phyloP scores from a whole-genome alignment of 2,797 vertebrate species.

The Trematomus bernacchii region DNA sequence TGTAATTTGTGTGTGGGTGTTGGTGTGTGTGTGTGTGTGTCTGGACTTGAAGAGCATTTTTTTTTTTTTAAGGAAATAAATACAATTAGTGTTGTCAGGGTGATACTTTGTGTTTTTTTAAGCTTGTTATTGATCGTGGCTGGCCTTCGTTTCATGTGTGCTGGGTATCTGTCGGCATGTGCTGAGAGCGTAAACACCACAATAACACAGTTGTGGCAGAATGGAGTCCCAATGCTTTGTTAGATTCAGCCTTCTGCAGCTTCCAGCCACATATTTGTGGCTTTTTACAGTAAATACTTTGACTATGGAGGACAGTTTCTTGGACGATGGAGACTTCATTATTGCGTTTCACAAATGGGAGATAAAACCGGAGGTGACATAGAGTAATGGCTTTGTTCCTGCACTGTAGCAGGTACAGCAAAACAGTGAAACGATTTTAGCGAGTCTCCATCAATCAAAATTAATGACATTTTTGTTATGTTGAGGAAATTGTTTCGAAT shows the following conservation, averaged over 20 bases:
- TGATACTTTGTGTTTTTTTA: slow-evolving; percentile 50
- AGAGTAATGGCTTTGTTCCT: slow-evolving; percentile 80
- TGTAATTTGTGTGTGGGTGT: neutral
- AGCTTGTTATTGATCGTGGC: slow-evolving; percentile 55
- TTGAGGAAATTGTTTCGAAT: slow-evolving; percentile 63
- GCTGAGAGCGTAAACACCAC: slow-evolving; percentile 54
- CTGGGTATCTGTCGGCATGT: slow-evolving; percentile 44
- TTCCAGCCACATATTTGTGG: slow-evolving; percentile 22
- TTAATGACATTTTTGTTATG: slow-evolving; percentile 76
- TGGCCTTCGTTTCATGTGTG: slow-evolving; percentile 35
- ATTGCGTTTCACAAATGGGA: slow-evolving; percentile 74
- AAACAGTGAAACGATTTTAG: slow-evolving; percentile 77
- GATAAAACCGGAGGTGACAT: slow-evolving; percentile 70
- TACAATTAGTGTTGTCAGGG: slow-evolving; percentile 37
- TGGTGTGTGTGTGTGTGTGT: neutral
- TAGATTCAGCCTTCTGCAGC: slow-evolving; percentile 23
- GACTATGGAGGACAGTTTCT: slow-evolving; percentile 20
- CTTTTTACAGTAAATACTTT: slow-evolving; percentile 24
- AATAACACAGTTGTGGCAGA: slow-evolving; percentile 28
- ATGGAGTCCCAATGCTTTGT: slow-evolving; percentile 20
- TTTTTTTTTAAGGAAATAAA: no score
- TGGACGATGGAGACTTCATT: slow-evolving; percentile 64
- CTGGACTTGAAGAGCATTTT: no score
- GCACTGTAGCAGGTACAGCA: slow-evolving; percentile 80
- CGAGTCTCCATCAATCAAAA: slow-evolving; percentile 80